phyloP scores from a whole-genome alignment of 2,797 vertebrate species.

The Cephalopachus bancanus region DNA sequence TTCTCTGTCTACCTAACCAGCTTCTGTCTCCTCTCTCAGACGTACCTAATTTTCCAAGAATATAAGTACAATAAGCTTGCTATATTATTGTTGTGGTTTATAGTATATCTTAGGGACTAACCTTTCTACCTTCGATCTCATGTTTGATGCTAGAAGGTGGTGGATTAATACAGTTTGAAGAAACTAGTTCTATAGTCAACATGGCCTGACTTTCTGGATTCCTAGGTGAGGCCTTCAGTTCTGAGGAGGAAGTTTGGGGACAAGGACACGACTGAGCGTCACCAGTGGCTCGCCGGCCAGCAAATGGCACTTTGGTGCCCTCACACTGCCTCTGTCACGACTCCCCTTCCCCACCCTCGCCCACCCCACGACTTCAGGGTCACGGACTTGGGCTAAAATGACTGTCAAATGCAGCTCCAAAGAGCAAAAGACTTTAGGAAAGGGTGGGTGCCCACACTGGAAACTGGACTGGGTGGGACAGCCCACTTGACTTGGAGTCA shows the following conservation, averaged over 20 bases:
- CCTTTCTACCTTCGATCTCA: conserved; percentile 16
- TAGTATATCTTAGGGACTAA: background rate
- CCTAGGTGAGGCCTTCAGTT: background rate
- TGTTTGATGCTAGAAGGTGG: background rate
- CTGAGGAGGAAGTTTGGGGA: background rate
- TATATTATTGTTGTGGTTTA: conserved; percentile 36
- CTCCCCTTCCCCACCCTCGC: background rate
- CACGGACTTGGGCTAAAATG: background rate
- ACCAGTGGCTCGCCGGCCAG: background rate
- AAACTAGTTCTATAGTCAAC: background rate
- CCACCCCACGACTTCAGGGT: background rate
- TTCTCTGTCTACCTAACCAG: too few species aligned
- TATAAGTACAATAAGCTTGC: background rate
- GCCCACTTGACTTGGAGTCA: background rate
- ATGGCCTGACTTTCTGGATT: background rate
- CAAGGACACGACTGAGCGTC: background rate
- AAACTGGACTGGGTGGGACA: background rate
- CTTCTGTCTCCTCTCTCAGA: too few species aligned
- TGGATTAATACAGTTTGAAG: background rate
- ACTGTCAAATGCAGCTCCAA: background rate
- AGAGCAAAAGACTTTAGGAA: background rate
- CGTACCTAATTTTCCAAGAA: conserved; percentile 22
- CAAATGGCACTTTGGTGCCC: background rate
- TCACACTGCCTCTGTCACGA: background rate
- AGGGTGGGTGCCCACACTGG: background rate